phyloP scores from a whole-genome alignment of 2,797 vertebrate species.

The Callimico goeldii region DNA sequence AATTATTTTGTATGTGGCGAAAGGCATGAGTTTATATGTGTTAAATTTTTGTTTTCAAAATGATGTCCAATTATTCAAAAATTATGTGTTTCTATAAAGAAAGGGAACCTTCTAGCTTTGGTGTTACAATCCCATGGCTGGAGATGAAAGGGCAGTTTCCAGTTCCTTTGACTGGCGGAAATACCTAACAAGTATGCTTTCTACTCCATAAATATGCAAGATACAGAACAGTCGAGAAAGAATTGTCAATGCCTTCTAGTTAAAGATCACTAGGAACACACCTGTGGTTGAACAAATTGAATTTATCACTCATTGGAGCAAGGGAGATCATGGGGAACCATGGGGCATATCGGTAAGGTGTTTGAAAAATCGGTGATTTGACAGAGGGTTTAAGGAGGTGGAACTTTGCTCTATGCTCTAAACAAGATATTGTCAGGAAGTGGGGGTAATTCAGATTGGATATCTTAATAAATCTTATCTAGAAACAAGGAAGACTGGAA shows the following conservation, averaged over 20 bases:
- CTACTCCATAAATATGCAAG: neutral
- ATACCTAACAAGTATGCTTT: neutral
- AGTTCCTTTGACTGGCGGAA: neutral
- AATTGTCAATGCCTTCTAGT: neutral
- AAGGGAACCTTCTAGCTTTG: neutral
- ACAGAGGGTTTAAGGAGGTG: neutral
- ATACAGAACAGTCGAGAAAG: neutral
- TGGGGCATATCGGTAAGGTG: neutral
- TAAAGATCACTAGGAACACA: neutral
- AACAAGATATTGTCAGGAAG: neutral
- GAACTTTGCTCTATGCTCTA: neutral
- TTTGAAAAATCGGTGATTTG: neutral
- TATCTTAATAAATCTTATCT: conserved; percentile 18
- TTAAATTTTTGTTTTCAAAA: conserved; percentile 13
- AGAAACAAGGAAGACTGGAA: neutral
- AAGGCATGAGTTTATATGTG: neutral
- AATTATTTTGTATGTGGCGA: neutral
- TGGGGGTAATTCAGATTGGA: neutral
- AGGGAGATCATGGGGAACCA: neutral
- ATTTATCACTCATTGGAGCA: neutral
- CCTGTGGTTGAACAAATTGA: neutral
- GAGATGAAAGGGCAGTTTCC: neutral
- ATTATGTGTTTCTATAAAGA: neutral
- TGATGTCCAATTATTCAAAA: neutral
- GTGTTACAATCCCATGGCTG: neutral